Percentiles rank a stretch among this genome's conserved stretches.
Evolutionary conservation across 2,797 vertebrate genomes (phyloP).

Genomic region (Lemur catta): DNA sequence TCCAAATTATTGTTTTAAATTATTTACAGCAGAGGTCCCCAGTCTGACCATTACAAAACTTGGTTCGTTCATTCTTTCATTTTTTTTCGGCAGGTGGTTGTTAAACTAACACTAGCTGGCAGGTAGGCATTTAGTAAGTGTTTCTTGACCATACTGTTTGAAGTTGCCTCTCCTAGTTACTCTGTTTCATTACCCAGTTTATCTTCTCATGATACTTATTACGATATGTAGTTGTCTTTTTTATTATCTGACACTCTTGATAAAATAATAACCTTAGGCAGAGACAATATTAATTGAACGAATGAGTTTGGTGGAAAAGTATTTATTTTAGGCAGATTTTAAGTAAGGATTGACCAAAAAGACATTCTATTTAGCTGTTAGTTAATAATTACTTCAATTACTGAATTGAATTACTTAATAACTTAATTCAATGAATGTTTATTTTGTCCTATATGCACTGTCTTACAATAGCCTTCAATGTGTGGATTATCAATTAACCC

Average conservation of each 20-base stretch:
- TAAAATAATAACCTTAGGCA: not conserved
- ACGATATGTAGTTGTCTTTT: not conserved
- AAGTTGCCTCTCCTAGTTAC: not conserved
- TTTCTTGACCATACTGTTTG: not conserved
- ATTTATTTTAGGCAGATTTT: conserved; percentile 15
- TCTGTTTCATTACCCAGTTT: not conserved
- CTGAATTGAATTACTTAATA: not conserved
- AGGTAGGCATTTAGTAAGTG: not conserved
- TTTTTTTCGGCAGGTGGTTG: not conserved
- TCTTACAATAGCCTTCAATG: not conserved
- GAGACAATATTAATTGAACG: not conserved
- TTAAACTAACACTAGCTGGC: not conserved
- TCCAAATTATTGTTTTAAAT: not conserved
- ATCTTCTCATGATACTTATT: not conserved
- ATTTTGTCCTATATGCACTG: not conserved
- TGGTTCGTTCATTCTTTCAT: not conserved
- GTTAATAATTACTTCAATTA: not conserved
- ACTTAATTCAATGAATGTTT: not conserved
- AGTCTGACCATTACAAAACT: not conserved
- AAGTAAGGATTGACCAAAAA: not conserved
- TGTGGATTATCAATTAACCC: not conserved
- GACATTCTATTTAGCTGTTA: not conserved
- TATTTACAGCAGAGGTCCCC: not conserved
- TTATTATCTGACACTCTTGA: not conserved
- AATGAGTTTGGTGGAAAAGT: not conserved